These are phyloP conservation scores for Ctenopoma kingsleyae DNA, from an alignment of 2,797 vertebrate species.

Conservation along the genomic window DNA sequence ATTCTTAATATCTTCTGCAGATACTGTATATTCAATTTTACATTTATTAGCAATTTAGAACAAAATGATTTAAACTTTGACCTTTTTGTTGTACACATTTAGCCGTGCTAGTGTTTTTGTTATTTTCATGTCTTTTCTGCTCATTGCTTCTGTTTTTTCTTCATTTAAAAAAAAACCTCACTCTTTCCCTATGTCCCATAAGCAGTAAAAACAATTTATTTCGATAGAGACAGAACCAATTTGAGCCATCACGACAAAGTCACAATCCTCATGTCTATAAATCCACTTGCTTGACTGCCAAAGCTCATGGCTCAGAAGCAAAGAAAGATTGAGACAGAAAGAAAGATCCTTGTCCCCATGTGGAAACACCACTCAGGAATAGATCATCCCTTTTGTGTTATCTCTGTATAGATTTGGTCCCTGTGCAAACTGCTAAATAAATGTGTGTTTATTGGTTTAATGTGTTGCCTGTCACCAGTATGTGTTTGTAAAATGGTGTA, in stretches of 20 bases:
- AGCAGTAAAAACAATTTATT: conserved; percentile 76
- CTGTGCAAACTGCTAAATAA: conserved; percentile 3
- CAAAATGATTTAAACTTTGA: conserved; percentile 46
- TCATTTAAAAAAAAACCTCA: neutral
- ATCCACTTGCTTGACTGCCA: conserved; percentile 82
- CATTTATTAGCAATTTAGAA: conserved; percentile 45
- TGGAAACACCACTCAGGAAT: conserved; percentile 45
- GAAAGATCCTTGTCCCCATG: conserved; percentile 53
- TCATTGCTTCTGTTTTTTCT: conserved; percentile 8
- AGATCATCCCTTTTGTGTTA: conserved; percentile 53
- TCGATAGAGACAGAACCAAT: conserved; percentile 78
- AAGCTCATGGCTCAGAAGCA: conserved; percentile 70
- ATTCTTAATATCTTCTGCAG: no score
- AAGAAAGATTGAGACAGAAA: conserved; percentile 57
- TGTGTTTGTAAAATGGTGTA: neutral
- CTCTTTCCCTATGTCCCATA: conserved; percentile 48
- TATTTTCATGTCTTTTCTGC: conserved; percentile 28
- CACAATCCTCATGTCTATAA: conserved; percentile 79
- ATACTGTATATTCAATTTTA: neutral
- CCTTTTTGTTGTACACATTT: no score
- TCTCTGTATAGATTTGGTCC: conserved; percentile 25
- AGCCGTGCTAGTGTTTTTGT: conserved; percentile 49
- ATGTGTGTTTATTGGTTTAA: neutral
- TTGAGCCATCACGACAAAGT: conserved; percentile 82
- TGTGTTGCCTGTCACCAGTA: neutral